Evolutionary conservation across 2,113 vertebrate genomes (phyloP), one percentile per base, ranked within the genome.

Genomic region (Danionella cerebrum): DNA sequence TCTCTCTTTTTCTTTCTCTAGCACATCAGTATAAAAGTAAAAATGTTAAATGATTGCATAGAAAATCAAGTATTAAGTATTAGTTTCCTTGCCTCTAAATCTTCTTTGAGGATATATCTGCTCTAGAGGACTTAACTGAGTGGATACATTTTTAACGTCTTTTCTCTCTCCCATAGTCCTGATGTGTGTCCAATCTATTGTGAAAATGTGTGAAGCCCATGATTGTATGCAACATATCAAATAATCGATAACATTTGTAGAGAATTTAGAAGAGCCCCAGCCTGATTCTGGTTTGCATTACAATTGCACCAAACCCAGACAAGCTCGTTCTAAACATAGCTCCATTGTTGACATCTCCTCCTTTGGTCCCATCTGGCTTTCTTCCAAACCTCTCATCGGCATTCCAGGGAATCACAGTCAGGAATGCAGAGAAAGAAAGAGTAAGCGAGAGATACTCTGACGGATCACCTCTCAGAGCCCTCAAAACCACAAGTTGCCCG

Each of bases 281-380:
- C 39, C 39, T 24, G 25, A 62, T 25, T 63, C 69, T 71, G 73
- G 64, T 62, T 75, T 50, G 41, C 62, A 65, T 75, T 67, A 64
- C 35, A 35, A 50, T 36, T 5, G 12, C 44, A 27, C 6, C 50
- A 39, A 63, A 71, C 55, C 39, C 52, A 69, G 66, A 65, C 41
- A 57, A 4, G 54, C 35, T 35, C 36, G 39, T 57, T 59, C 52
- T 70, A 65, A 70, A 71, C 73, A 67, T 41, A 67, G 65, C 24
- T 27, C 53, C 41, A 52, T 59, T 58, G 19, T 55, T 72, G 66
- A 67, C 47, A 65, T 67, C 25, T 48, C 36, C 55, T 50, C n/a
- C 33, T 39, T 29, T 47, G 47, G 66, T 65, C 52, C 52, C 22
- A 55, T 19, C 35, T 73, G 67, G 74, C 53, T 60, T 16, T 33